These are phyloP conservation scores for Meiosimyza platycephala DNA, from an alignment of 2,888 invertebrate species.

Conservation along the genomic window DNA sequence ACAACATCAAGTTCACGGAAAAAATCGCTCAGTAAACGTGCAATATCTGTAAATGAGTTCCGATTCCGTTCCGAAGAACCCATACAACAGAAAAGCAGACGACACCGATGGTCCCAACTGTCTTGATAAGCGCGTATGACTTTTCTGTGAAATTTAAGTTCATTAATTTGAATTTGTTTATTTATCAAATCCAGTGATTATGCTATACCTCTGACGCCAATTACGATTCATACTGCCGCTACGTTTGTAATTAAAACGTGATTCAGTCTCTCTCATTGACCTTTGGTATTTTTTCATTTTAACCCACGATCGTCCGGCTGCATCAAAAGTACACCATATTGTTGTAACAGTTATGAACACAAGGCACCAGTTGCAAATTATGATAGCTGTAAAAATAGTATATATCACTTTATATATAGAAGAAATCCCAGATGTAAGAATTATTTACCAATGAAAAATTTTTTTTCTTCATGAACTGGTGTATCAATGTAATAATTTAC, in stretches of 20 bases:
- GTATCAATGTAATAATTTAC: slow-evolving; percentile 76
- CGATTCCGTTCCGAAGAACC: slow-evolving; percentile 79
- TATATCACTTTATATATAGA: neutral
- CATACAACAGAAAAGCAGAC: slow-evolving; percentile 85
- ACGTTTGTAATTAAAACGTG: slow-evolving; percentile 79
- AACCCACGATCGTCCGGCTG: slow-evolving; percentile 89
- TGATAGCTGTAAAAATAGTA: slow-evolving; percentile 71
- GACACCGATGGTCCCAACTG: slow-evolving; percentile 87
- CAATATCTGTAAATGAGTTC: slow-evolving; percentile 88
- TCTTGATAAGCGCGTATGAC: slow-evolving; percentile 88
- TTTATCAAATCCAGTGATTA: too few species aligned
- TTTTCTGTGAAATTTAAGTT: slow-evolving; percentile 71
- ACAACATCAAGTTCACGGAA: slow-evolving; percentile 90
- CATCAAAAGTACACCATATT: slow-evolving; percentile 88
- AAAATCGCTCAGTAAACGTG: slow-evolving; percentile 84
- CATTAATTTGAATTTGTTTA: neutral
- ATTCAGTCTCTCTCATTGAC: slow-evolving; percentile 81
- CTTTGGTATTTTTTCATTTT: slow-evolving; percentile 90
- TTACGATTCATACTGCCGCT: slow-evolving; percentile 82
- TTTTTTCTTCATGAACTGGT: slow-evolving; percentile 76
- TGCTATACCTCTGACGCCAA: slow-evolving; percentile 81
- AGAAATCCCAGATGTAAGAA: neutral
- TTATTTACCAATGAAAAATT: slow-evolving; percentile 78
- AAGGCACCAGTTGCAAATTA: slow-evolving; percentile 82
- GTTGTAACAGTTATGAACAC: slow-evolving; percentile 79